A percentile compares a stretch with the other conserved stretches of the same genome.
Evolutionary conservation across 2,888 invertebrate species (phyloP).

Genomic region (Plebejus melissa): DNA sequence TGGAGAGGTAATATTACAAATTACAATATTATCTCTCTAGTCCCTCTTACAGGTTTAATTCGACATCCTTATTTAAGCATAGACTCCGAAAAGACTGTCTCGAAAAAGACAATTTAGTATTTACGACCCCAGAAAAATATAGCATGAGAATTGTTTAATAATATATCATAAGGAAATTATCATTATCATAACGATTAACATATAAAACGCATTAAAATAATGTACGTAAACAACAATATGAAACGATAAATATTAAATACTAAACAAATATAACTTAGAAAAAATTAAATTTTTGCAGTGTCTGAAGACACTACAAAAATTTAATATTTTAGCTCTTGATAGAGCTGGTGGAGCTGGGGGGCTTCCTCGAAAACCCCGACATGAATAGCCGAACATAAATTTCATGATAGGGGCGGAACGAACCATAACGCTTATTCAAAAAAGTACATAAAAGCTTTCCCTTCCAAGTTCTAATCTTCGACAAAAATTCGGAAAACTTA

Average conservation of each 20-base stretch:
- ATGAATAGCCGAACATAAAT: constrained; percentile 1
- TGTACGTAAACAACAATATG: too few relatives aligned
- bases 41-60: neutral
- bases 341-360: neutral
- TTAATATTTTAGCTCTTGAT: too few relatives aligned
- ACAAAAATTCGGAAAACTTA: neutral
- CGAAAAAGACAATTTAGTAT: too few relatives aligned
- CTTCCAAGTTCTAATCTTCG: constrained; percentile 2
- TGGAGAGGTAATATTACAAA: too few relatives aligned
- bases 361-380: neutral
- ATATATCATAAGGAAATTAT: too few relatives aligned
- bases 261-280: neutral
- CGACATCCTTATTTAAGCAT: too few relatives aligned
- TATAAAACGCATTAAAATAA: too few relatives aligned
- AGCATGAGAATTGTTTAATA: too few relatives aligned
- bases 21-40: neutral
- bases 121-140: too few relatives aligned
- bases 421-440: constrained; percentile 24
- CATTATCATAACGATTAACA: too few relatives aligned
- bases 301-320: neutral
- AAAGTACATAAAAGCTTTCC: constrained; percentile 15
- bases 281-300: neutral
- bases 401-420: neutral
- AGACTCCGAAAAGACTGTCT: too few relatives aligned
- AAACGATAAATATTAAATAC: neutral